Conservation (phyloP, 2,113 vertebrate species). For the Takifugu bimaculatus region DNA sequence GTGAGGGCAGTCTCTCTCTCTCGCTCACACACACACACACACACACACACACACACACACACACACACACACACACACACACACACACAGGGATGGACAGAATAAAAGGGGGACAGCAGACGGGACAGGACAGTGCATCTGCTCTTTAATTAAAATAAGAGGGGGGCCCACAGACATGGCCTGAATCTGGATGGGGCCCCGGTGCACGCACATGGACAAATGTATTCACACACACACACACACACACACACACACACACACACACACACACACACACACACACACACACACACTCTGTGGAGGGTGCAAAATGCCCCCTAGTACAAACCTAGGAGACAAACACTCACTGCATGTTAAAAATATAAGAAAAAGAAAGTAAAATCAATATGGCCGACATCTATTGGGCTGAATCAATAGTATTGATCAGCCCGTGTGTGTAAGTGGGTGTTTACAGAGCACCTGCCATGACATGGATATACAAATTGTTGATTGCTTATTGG, state of each 20-base stretch:
- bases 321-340: constrained; percentile 14
- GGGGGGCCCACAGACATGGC: constrained; percentile 48
- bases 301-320: constrained; percentile 12
- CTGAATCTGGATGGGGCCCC: constrained; percentile 47
- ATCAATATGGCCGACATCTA: neutral
- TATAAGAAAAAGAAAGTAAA: neutral
- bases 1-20: constrained; percentile 35
- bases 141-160: constrained; percentile 65
- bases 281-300: constrained; percentile 8
- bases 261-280: constrained; percentile 14
- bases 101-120: constrained; percentile 46
- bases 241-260: constrained; percentile 5
- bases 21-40: constrained; percentile 3
- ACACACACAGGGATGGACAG: neutral
- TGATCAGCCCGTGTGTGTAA: too few species aligned
- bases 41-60: constrained; percentile 11
- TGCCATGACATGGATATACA: too few species aligned
- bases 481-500: too few species aligned
- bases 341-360: neutral
- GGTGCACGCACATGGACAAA: constrained; percentile 10
- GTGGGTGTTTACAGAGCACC: too few species aligned
- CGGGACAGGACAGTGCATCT: constrained; percentile 59
- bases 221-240: constrained; percentile 13
- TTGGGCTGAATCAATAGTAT: too few species aligned
- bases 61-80: constrained; percentile 8